Base-by-base conservation (phyloP, 2,113 vertebrate species). In the Apeltes quadracus region DNA sequence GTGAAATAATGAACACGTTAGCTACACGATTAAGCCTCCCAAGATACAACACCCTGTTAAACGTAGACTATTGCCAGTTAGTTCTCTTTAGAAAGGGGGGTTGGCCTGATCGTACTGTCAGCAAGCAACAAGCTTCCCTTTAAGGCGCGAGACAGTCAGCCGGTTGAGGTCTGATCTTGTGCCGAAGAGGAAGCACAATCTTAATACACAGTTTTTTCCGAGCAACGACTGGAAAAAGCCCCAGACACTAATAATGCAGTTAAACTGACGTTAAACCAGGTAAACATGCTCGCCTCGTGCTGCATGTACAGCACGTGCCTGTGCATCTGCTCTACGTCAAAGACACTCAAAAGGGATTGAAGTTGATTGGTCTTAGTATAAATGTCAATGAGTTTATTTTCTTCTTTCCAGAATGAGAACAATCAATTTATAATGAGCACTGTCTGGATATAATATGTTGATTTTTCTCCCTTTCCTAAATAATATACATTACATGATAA, bases 71-170 rank as follows among this genome's bases (percentile, higher is more conserved):
- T 22, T 43, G 15, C 15, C 20, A 38, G 56, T 22, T 11, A 9
- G 16, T 7, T 13, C 8, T 61, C 22, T 43, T 18, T 29, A 62
- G 41, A n/a, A n/a, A 29, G 23, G 25, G 44, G 38, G 4, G 18
- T 18, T 58, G n/a, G 15, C 18, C 18, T 25, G 29, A 25, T 25
- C 13, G 56, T 5, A 25, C 56, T 39, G 11, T 29, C 12, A 38
- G 18, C 54, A 48, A 34, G 8, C 25, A 36, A 13, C 25, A 25
- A 25, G 36, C 7, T 44, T 34, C 25, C 50, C 38, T 63, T 55
- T 36, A n/a, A 63, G 20, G 50, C 41, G 48, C 61, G 46, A 56
- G 61, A 16, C 14, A n/a, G 61, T 64, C 38, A 63, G 50, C 51
- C 44, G 71, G 15, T 39, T n/a, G 51, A 57, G 50, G n/a, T 14